Evolutionary conservation across 2,797 vertebrate genomes (phyloP).

Genomic region (Sebastes matsubarae): DNA sequence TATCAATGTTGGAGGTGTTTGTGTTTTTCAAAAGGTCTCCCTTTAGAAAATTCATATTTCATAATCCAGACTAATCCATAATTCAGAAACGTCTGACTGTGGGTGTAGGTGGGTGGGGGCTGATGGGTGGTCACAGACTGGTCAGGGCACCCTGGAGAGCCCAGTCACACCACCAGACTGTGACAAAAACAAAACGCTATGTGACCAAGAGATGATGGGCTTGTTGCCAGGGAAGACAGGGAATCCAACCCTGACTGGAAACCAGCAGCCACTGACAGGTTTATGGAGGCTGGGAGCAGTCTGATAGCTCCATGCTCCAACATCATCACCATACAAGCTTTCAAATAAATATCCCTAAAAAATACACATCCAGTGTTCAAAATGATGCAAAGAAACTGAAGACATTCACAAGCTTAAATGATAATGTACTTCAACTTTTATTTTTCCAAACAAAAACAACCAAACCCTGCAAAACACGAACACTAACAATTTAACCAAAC

Average conservation of each 20-base stretch:
- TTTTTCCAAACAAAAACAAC: slow-evolving; percentile 42
- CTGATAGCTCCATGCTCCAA: not conserved
- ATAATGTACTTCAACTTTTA: slow-evolving; percentile 60
- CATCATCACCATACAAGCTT: not conserved
- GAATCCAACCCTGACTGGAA: slow-evolving; percentile 46
- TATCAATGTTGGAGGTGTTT: slow-evolving; percentile 6
- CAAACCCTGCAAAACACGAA: slow-evolving; percentile 53
- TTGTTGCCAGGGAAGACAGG: slow-evolving; percentile 73
- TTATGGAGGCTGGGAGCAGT: slow-evolving; percentile 2
- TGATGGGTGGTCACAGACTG: slow-evolving; percentile 52
- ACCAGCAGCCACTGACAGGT: slow-evolving; percentile 23
- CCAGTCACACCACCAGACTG: slow-evolving; percentile 67
- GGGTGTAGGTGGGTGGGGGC: slow-evolving; percentile 25
- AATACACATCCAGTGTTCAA: not conserved
- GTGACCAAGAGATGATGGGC: slow-evolving; percentile 66
- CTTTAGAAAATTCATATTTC: slow-evolving; percentile 76
- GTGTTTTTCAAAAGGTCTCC: slow-evolving; percentile 18
- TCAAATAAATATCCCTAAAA: not conserved
- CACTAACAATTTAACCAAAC: slow-evolving; percentile 28
- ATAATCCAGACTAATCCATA: slow-evolving; percentile 79
- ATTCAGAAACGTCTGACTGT: slow-evolving; percentile 76
- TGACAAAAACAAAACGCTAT: slow-evolving; percentile 67
- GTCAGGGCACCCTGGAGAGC: slow-evolving; percentile 55
- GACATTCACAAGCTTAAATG: not conserved
- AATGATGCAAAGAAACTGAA: not conserved